phyloP scores from a whole-genome alignment of 1,140 invertebrate species.

The Pristionchus pacificus region DNA sequence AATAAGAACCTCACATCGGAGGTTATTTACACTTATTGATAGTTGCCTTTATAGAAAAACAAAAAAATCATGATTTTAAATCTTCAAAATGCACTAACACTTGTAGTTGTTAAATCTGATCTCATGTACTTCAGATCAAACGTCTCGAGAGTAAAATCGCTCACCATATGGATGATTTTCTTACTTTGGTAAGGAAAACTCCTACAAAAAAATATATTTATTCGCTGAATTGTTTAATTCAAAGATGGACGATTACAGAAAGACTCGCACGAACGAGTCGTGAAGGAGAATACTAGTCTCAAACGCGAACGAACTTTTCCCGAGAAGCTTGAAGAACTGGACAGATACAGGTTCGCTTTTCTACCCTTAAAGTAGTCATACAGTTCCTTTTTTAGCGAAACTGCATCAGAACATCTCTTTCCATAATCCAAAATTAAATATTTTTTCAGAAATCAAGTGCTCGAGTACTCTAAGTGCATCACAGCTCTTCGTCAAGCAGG shows the following conservation, averaged over 20 bases:
- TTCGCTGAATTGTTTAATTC: not conserved
- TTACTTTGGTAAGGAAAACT: slow-evolving; percentile 40
- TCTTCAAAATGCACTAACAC: not conserved
- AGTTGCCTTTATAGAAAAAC: too few species aligned
- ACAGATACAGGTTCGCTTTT: slow-evolving; percentile 37
- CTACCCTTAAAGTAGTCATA: not conserved
- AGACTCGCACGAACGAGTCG: slow-evolving; percentile 48
- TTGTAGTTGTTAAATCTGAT: not conserved
- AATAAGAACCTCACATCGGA: slow-evolving; percentile 43
- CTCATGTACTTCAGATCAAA: slow-evolving; percentile 28
- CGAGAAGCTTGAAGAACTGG: slow-evolving; percentile 53
- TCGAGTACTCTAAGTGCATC: slow-evolving; percentile 55
- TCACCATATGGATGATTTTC: slow-evolving; percentile 46
- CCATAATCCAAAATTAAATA: too few species aligned
- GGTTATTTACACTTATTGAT: too few species aligned
- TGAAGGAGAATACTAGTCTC: slow-evolving; percentile 45
- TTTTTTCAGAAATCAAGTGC: slow-evolving; percentile 38
- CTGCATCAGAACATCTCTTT: too few species aligned
- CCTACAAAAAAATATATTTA: not conserved
- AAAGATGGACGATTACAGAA: slow-evolving; percentile 35
- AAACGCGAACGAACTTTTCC: slow-evolving; percentile 51
- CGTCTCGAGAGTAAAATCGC: slow-evolving; percentile 48
- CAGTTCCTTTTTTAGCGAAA: not conserved
- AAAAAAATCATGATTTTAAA: too few species aligned
- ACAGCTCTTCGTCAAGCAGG: slow-evolving; percentile 49